These are phyloP conservation scores for Anagrus nilaparvatae DNA, from an alignment of 1,140 invertebrate species.

Conservation along the genomic window DNA sequence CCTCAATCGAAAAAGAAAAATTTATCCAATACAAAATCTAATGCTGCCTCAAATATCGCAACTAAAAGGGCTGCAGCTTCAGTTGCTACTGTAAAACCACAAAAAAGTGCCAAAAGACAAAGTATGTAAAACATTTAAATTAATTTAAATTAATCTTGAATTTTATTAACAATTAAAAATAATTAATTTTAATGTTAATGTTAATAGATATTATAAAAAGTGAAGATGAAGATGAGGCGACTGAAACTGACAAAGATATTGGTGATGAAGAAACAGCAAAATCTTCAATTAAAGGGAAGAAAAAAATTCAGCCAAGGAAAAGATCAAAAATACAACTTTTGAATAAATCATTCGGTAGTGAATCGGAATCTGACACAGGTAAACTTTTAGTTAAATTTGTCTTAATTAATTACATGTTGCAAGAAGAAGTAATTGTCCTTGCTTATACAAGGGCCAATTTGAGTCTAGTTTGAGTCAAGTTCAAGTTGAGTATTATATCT, in stretches of 20 bases:
- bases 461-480: no score
- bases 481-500: no score
- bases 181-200: conserved; percentile 1
- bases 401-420: not conserved
- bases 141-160: conserved; percentile 2
- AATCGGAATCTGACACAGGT: conserved; percentile 46
- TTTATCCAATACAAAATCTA: conserved; percentile 24
- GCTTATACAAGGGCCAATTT: no score
- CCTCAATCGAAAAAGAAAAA: conserved; percentile 35
- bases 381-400: conserved; percentile 2
- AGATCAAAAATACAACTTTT: conserved; percentile 38
- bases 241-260: conserved; percentile 35
- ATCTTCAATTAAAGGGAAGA: conserved; percentile 35
- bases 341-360: conserved; percentile 33
- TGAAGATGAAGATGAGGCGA: conserved; percentile 35
- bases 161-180: conserved; percentile 5
- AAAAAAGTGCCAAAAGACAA: conserved; percentile 35
- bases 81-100: conserved; percentile 36
- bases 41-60: conserved; percentile 24
- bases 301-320: conserved; percentile 38
- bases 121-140: conserved; percentile 19
- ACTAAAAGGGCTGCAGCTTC: conserved; percentile 39
- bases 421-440: no score
- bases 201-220: conserved; percentile 28
- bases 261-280: conserved; percentile 24